Conservation (phyloP, 2,888 invertebrate species). For the Drosophila atroscutellata region DNA sequence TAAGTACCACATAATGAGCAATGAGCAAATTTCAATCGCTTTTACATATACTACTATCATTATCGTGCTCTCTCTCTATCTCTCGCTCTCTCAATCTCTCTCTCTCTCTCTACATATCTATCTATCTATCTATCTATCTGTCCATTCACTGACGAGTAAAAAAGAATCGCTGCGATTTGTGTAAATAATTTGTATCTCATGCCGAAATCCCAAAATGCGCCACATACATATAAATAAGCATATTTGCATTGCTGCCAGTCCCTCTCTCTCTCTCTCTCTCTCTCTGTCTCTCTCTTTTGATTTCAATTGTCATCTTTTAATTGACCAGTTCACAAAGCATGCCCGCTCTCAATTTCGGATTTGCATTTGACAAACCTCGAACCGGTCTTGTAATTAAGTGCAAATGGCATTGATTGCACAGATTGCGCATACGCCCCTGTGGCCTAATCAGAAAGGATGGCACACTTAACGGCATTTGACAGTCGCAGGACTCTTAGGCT, state of each 20-base stretch:
- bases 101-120: conserved; percentile 15
- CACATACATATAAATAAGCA: conserved; percentile 19
- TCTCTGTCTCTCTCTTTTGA: conserved; percentile 11
- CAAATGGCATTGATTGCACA: conserved; percentile 23
- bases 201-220: conserved; percentile 32
- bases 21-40: conserved; percentile 67
- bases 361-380: conserved; percentile 21
- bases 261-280: conserved; percentile 24
- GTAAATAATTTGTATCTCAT: conserved; percentile 66
- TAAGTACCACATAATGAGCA: conserved; percentile 42
- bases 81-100: conserved; percentile 30
- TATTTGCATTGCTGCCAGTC: conserved; percentile 15
- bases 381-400: conserved; percentile 12
- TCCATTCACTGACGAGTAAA: conserved; percentile 42
- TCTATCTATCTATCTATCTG: conserved; percentile 36
- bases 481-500: conserved; percentile 33
- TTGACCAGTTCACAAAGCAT: conserved; percentile 18
- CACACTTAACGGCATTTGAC: conserved; percentile 9
- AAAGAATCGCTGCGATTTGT: conserved; percentile 43
- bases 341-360: conserved; percentile 3
- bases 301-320: conserved; percentile 38
- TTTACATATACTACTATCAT: conserved; percentile 65
- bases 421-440: conserved; percentile 46
- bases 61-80: conserved; percentile 50
- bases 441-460: conserved; percentile 3